These are phyloP conservation scores for Apis florea DNA, from an alignment of 1,140 invertebrate species.

Conservation along the genomic window DNA sequence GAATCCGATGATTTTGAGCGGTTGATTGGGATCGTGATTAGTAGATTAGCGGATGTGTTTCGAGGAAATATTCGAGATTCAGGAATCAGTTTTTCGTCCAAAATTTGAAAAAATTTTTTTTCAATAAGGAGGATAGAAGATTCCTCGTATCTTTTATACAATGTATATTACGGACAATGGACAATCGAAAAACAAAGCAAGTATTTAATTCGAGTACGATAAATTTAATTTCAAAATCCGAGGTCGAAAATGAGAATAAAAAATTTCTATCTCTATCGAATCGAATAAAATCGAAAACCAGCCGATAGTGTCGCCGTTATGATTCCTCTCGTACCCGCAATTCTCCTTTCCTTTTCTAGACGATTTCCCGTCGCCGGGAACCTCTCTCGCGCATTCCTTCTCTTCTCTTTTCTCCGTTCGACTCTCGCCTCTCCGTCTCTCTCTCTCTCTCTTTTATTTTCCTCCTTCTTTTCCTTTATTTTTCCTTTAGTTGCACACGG, in stretches of 20 bases:
- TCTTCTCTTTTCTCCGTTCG: background rate
- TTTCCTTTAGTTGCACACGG: background rate
- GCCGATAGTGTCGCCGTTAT: background rate
- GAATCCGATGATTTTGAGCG: no score
- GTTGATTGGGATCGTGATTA: no score
- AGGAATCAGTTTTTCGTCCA: no score
- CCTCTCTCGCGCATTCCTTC: background rate
- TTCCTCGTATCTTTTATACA: no score
- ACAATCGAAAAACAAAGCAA: no score
- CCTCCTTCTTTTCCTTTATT: slow-evolving; percentile 16
- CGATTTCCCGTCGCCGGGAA: background rate
- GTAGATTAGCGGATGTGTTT: no score
- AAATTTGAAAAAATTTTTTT: no score
- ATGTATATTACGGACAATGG: no score
- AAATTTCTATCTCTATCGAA: background rate
- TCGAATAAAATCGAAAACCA: slow-evolving; percentile 1
- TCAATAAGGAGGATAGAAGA: no score
- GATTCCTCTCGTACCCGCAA: background rate
- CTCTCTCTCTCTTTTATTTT: background rate
- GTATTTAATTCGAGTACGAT: no score
- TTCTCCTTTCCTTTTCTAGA: background rate
- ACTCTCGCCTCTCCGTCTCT: background rate
- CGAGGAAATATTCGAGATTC: no score
- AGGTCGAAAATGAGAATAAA: background rate
- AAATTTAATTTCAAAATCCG: background rate